Percentiles rank a stretch among this genome's conserved stretches.
phyloP scores from a whole-genome alignment of 2,888 invertebrate species.

The Cephus sareptanus region DNA sequence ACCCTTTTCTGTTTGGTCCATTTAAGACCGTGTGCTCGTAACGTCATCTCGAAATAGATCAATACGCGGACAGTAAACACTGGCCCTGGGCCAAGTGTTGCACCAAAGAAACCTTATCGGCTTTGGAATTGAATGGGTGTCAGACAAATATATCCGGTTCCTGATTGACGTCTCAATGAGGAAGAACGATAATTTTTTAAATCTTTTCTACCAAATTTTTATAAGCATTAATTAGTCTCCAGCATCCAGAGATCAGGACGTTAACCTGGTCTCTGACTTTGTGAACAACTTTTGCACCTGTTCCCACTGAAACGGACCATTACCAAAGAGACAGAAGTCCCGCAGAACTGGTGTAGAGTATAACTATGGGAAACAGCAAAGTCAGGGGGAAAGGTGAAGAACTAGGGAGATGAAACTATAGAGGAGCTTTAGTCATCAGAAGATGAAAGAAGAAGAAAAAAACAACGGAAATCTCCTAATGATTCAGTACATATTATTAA shows the following conservation, averaged over 20 bases:
- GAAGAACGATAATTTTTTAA: not conserved
- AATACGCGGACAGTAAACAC: not conserved
- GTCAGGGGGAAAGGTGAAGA: not conserved
- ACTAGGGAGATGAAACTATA: not conserved
- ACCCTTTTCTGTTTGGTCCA: not conserved
- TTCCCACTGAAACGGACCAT: not conserved
- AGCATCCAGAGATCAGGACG: not conserved
- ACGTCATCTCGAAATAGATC: not conserved
- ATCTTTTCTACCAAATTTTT: not conserved
- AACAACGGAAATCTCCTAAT: not conserved
- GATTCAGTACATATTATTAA: not conserved
- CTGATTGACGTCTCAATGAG: not conserved
- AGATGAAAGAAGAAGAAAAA: not conserved
- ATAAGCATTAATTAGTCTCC: not conserved
- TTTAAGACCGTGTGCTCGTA: not conserved
- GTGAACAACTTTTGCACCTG: not conserved
- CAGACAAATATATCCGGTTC: not conserved
- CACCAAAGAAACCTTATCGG: not conserved
- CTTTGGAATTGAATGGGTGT: not conserved
- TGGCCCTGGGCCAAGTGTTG: constrained; percentile 2
- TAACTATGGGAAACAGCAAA: not conserved
- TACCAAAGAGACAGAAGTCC: not conserved
- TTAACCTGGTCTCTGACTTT: not conserved
- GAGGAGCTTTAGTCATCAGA: not conserved
- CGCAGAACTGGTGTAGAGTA: not conserved